These are phyloP conservation scores for Lucilia cuprina DNA, from an alignment of 1,140 invertebrate species.

Conservation along the genomic window DNA sequence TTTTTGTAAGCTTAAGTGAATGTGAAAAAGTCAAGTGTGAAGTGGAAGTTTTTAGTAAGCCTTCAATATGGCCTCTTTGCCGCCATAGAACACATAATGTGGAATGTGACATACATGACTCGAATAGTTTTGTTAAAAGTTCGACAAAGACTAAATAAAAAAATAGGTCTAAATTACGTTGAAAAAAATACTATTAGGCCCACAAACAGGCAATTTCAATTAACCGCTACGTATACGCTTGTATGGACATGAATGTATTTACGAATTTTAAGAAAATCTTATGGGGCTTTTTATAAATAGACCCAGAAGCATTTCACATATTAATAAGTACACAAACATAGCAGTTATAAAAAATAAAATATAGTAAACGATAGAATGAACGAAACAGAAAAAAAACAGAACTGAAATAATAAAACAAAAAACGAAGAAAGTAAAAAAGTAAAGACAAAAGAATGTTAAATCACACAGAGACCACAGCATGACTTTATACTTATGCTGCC, in stretches of 20 bases:
- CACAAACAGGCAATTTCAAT: too few relatives aligned
- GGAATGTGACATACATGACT: too few relatives aligned
- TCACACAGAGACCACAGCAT: constrained; percentile 12
- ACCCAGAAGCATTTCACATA: constrained; percentile 13
- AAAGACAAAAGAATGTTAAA: constrained; percentile 18
- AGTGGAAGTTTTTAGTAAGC: too few relatives aligned
- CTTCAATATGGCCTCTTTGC: too few relatives aligned
- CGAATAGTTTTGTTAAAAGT: too few relatives aligned
- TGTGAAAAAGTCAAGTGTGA: not conserved
- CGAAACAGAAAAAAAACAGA: not conserved
- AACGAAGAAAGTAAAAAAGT: not conserved
- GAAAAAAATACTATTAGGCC: too few relatives aligned
- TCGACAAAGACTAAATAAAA: too few relatives aligned
- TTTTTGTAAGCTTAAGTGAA: not conserved
- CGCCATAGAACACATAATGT: too few relatives aligned
- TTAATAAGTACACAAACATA: constrained; percentile 24
- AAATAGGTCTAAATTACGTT: too few relatives aligned
- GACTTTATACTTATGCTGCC: not conserved
- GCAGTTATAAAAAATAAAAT: not conserved
- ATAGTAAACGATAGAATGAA: not conserved
- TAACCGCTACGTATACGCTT: too few relatives aligned
- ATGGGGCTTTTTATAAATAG: constrained; percentile 1
- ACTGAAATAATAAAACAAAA: not conserved
- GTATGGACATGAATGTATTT: too few relatives aligned
- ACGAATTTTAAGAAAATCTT: not conserved